Evolutionary conservation across 1,140 invertebrate genomes (phyloP).

Genomic region (Papilio glaucus): DNA sequence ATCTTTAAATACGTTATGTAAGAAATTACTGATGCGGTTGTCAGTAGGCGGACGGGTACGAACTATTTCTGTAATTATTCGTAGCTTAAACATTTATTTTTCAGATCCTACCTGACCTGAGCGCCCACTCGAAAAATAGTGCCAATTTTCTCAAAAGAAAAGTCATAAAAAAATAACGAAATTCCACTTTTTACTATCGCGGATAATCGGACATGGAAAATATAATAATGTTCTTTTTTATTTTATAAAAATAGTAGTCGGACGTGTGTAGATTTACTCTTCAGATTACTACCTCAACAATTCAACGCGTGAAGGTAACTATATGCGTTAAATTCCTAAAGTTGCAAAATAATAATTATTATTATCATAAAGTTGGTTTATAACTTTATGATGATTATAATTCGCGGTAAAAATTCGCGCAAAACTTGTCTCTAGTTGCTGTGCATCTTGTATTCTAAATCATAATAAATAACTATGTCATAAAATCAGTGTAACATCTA

Average conservation of each 20-base stretch:
- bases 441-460: too few relatives aligned
- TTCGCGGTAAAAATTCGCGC: too few relatives aligned
- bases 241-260: background rate
- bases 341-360: too few relatives aligned
- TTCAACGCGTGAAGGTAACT: too few relatives aligned
- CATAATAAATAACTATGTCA: too few relatives aligned
- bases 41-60: background rate
- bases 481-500: too few relatives aligned
- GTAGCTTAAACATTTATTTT: background rate
- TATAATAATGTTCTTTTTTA: background rate
- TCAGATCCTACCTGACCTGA: slow-evolving; percentile 5
- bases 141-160: background rate
- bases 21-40: background rate
- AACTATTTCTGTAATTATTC: background rate
- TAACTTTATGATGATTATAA: too few relatives aligned
- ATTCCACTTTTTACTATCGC: background rate
- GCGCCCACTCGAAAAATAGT: background rate
- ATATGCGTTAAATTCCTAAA: too few relatives aligned
- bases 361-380: too few relatives aligned
- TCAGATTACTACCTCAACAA: too few relatives aligned
- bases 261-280: background rate
- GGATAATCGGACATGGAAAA: background rate
- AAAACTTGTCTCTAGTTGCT: too few relatives aligned
- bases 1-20: background rate
- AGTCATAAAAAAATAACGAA: background rate